phyloP scores from a whole-genome alignment of 2,888 invertebrate genomes.

The Stenodema calcarata region DNA sequence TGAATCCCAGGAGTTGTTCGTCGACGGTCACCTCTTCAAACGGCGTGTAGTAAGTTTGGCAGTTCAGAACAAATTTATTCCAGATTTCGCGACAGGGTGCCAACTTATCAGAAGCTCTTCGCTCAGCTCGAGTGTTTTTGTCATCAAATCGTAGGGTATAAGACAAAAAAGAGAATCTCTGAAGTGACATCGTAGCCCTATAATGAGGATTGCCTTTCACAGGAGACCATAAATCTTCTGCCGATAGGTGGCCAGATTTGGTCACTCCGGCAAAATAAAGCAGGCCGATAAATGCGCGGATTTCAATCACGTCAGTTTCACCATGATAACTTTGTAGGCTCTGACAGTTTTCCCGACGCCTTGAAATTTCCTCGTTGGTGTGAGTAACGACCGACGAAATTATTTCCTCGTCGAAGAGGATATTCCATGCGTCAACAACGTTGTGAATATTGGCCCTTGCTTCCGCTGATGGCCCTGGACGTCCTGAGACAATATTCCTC shows the following conservation, averaged over 20 bases:
- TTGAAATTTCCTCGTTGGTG: slow-evolving; percentile 22
- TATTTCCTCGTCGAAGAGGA: background rate
- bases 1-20: slow-evolving; percentile 39
- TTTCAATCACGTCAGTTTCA: background rate
- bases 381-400: too few species aligned
- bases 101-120: background rate
- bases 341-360: background rate
- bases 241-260: slow-evolving; percentile 27
- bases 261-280: slow-evolving; percentile 38
- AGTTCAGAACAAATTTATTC: slow-evolving; percentile 29
- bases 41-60: slow-evolving; percentile 10
- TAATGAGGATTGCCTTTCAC: slow-evolving; percentile 6
- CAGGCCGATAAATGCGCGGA: slow-evolving; percentile 15
- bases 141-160: slow-evolving; percentile 32
- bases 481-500: too few species aligned
- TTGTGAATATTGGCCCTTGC: background rate
- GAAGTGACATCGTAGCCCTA: slow-evolving; percentile 20
- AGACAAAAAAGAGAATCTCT: slow-evolving; percentile 21
- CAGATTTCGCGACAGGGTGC: slow-evolving; percentile 40
- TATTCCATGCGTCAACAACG: background rate
- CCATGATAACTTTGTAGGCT: slow-evolving; percentile 16
- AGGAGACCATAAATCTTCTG: slow-evolving; percentile 26
- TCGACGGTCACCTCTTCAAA: slow-evolving; percentile 32
- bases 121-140: background rate
- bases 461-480: too few species aligned